Conservation (phyloP, 1,140 invertebrate species). For the Caerostris extrusa region DNA sequence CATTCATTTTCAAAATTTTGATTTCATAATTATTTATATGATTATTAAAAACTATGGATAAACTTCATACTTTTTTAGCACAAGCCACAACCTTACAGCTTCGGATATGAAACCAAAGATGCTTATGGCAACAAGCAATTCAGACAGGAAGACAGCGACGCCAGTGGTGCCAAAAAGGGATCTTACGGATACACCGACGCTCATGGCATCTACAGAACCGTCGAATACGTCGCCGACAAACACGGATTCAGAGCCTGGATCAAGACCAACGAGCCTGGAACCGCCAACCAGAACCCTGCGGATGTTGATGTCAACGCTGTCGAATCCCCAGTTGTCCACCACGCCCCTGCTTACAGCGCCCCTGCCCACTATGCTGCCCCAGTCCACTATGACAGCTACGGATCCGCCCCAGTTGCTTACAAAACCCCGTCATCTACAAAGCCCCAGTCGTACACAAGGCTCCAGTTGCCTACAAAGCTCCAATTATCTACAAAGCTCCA, state of each 20-base stretch:
- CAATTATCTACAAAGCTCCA: constrained; percentile 56
- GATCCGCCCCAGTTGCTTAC: constrained; percentile 74
- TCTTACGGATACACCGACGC: constrained; percentile 78
- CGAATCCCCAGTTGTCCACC: constrained; percentile 75
- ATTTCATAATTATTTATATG: neutral
- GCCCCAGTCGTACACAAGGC: constrained; percentile 68
- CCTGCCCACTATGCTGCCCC: constrained; percentile 71
- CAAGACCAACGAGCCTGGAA: constrained; percentile 78
- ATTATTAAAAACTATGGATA: neutral
- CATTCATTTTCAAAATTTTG: neutral
- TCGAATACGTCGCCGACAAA: constrained; percentile 78
- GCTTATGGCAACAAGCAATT: constrained; percentile 78
- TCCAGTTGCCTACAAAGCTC: constrained; percentile 67
- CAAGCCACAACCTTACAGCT: constrained; percentile 77
- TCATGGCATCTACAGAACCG: constrained; percentile 76
- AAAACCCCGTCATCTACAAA: constrained; percentile 66
- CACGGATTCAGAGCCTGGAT: constrained; percentile 77
- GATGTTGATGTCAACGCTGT: constrained; percentile 72
- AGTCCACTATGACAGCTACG: constrained; percentile 72
- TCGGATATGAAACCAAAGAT: constrained; percentile 77
- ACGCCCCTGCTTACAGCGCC: constrained; percentile 75
- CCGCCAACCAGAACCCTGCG: constrained; percentile 71
- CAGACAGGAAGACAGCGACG: constrained; percentile 77
- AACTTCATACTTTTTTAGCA: constrained; percentile 26
- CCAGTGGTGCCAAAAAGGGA: constrained; percentile 76